Evolutionary conservation across 2,113 vertebrate genomes (phyloP).

Genomic region (Burhinus bistriatus): DNA sequence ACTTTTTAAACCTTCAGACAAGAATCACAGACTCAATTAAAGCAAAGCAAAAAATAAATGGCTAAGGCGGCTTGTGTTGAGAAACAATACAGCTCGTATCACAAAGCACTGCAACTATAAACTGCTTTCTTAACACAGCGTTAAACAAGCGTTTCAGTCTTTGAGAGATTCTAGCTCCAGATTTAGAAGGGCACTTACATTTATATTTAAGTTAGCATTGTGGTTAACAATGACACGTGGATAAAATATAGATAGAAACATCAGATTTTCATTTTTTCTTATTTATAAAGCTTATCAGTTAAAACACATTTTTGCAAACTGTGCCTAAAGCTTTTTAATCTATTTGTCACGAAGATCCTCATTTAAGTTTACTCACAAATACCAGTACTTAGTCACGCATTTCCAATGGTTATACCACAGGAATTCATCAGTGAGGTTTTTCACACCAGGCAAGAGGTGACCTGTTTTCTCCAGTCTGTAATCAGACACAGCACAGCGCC

Average conservation of each 20-base stretch:
- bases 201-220: background rate
- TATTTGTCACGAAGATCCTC: background rate
- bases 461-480: background rate
- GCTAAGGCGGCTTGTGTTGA: background rate
- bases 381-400: background rate
- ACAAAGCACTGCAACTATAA: background rate
- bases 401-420: background rate
- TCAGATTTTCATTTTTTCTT: background rate
- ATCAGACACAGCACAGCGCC: background rate
- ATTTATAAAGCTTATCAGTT: background rate
- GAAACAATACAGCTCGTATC: background rate
- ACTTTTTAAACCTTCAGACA: background rate
- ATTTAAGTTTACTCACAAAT: background rate
- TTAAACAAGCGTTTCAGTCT: background rate
- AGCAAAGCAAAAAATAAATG: background rate
- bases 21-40: background rate
- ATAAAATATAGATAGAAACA: background rate
- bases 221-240: rapidly evolving
- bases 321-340: background rate
- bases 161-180: background rate
- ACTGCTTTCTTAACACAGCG: background rate
- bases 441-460: background rate
- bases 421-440: background rate
- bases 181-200: background rate
- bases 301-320: background rate